Conservation (phyloP, 2,797 vertebrate species). For the Myotis pilosus region DNA sequence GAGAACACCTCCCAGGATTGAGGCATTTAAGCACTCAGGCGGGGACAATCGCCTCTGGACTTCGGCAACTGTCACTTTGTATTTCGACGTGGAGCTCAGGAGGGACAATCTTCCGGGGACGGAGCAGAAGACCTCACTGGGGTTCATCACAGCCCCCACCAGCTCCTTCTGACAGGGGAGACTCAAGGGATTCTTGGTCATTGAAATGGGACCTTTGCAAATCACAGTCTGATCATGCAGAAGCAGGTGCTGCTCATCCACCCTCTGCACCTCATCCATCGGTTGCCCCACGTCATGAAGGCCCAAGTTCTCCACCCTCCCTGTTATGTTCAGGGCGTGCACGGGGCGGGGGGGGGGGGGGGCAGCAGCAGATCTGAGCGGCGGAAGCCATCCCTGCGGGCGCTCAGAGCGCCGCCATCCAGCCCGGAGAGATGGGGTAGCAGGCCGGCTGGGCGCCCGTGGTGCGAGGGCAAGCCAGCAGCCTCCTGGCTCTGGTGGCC, state of each 20-base stretch:
- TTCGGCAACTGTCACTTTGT: slow-evolving; percentile 86
- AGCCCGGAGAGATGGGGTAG: slow-evolving; percentile 93
- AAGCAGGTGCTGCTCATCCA: too few relatives aligned
- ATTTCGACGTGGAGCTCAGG: too few relatives aligned
- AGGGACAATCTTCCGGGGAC: slow-evolving; percentile 81
- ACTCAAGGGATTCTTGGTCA: slow-evolving; percentile 92
- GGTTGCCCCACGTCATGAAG: slow-evolving; percentile 67
- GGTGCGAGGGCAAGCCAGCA: slow-evolving; percentile 68
- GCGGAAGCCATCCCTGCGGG: slow-evolving; percentile 92
- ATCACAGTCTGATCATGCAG: slow-evolving; percentile 62
- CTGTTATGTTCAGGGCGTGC: slow-evolving; percentile 90
- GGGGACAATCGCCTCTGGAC: slow-evolving; percentile 96
- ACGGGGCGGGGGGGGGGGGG: too few relatives aligned
- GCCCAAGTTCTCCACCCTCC: slow-evolving; percentile 92
- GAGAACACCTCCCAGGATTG: slow-evolving; percentile 95
- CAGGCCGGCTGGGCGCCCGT: slow-evolving; percentile 86
- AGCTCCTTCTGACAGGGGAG: slow-evolving; percentile 97
- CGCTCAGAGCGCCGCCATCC: slow-evolving; percentile 87
- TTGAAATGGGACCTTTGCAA: slow-evolving; percentile 92
- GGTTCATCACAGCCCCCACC: too few relatives aligned
- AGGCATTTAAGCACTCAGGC: slow-evolving; percentile 97
- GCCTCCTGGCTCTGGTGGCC: slow-evolving; percentile 31
- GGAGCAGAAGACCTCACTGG: slow-evolving; percentile 97
- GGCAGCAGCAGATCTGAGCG: slow-evolving; percentile 92
- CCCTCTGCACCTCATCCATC: too few relatives aligned